These are phyloP conservation scores for Chanos chanos DNA, from an alignment of 2,797 vertebrate species.

Conservation along the genomic window DNA sequence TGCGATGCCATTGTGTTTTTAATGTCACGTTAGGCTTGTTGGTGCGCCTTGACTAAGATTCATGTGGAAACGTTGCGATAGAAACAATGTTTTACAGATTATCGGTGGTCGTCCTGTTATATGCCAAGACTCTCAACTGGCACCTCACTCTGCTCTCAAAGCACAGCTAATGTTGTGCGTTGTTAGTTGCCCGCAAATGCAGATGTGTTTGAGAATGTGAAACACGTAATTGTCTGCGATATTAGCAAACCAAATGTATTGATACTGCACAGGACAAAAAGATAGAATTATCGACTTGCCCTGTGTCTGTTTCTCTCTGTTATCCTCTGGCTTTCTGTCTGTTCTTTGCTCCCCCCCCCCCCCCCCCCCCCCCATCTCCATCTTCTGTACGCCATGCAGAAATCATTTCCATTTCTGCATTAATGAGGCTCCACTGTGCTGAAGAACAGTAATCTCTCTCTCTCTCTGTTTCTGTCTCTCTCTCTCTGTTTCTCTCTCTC, in stretches of 20 bases:
- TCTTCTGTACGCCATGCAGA: constrained; percentile 30
- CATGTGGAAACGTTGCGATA: too few species aligned
- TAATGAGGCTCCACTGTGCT: constrained; percentile 84
- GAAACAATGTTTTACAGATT: too few species aligned
- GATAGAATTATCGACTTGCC: constrained; percentile 18
- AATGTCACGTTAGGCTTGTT: too few species aligned
- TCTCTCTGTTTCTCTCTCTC: neutral
- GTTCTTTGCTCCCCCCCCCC: constrained; percentile 45
- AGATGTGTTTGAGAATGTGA: too few species aligned
- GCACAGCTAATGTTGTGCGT: too few species aligned
- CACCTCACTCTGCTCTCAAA: too few species aligned
- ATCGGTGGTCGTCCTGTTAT: too few species aligned
- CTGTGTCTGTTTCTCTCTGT: constrained; percentile 13
- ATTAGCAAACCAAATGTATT: constrained; percentile 15
- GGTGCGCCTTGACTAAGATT: too few species aligned
- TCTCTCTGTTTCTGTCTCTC: neutral
- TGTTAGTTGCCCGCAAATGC: too few species aligned
- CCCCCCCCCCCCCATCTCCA: constrained; percentile 13
- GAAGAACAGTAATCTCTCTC: constrained; percentile 67
- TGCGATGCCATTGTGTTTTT: too few species aligned
- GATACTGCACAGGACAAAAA: constrained; percentile 28
- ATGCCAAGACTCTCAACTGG: too few species aligned
- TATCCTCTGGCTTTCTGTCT: constrained; percentile 7
- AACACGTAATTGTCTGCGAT: too few species aligned
- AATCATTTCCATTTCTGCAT: constrained; percentile 74